Evolutionary conservation across 92 coral and sea anemone genomes (phyloP).

Genomic region (Isaurus tuberculatus): DNA sequence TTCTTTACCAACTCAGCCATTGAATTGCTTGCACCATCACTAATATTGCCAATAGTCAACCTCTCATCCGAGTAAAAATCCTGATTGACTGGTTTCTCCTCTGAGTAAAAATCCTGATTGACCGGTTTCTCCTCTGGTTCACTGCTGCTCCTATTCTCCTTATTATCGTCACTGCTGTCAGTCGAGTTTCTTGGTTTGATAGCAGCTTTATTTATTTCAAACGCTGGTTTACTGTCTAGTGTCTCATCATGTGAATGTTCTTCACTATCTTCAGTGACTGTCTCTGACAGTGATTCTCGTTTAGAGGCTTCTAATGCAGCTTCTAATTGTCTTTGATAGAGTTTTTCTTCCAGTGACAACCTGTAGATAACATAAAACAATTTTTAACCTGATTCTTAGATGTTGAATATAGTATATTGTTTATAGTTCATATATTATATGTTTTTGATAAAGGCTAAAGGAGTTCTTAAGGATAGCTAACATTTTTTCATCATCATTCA

Average conservation of each 20-base stretch:
- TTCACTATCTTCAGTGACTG: constrained; percentile 22
- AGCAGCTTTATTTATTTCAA: neutral
- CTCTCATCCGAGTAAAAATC: constrained; percentile 56
- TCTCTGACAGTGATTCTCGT: constrained; percentile 65
- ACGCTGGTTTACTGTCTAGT: neutral
- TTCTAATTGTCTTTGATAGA: constrained; percentile 87
- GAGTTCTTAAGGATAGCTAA: too few relatives aligned
- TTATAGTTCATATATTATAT: too few relatives aligned
- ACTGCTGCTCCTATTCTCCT: constrained; percentile 56
- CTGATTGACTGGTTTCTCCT: constrained; percentile 45
- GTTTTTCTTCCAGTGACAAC: constrained; percentile 87
- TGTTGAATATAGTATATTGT: too few relatives aligned
- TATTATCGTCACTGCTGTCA: constrained; percentile 16
- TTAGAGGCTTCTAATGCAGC: constrained; percentile 89
- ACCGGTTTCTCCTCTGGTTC: constrained; percentile 50
- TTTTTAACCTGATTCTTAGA: too few relatives aligned
- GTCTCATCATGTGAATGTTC: constrained; percentile 10
- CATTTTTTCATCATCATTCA: too few relatives aligned
- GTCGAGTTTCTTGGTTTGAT: neutral
- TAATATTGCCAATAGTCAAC: constrained; percentile 8
- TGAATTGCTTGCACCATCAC: neutral
- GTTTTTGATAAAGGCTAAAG: too few relatives aligned
- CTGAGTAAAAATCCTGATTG: constrained; percentile 46
- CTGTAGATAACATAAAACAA: constrained; percentile 34
- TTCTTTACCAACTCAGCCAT: neutral